Conservation (phyloP, 2,113 vertebrate species). For the Promerops cafer region DNA sequence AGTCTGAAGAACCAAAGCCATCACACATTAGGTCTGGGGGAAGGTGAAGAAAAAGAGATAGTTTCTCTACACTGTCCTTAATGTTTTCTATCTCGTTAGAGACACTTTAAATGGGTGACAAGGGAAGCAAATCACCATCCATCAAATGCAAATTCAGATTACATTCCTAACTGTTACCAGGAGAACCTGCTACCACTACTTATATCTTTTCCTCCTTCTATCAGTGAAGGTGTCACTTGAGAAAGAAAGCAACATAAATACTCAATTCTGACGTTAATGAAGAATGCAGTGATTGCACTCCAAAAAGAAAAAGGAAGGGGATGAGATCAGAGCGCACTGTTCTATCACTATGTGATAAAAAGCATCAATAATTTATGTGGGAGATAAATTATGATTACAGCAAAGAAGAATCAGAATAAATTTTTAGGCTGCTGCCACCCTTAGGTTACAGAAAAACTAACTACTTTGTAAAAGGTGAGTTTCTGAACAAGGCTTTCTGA, state of each 20-base stretch:
- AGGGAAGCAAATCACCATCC: not conserved
- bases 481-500: not conserved
- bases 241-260: not conserved
- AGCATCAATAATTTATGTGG: fast-evolving
- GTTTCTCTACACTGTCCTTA: not conserved
- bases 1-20: not conserved
- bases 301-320: not conserved
- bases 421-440: not conserved
- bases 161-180: not conserved
- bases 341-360: not conserved
- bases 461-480: not conserved
- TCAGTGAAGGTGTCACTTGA: not conserved
- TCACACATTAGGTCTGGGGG: not conserved
- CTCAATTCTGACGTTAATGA: not conserved
- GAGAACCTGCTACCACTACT: not conserved
- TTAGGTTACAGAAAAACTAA: not conserved
- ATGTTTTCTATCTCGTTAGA: not conserved
- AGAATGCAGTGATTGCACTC: not conserved
- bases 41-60: not conserved
- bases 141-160: not conserved
- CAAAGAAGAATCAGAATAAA: not conserved
- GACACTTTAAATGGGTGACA: not conserved
- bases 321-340: not conserved
- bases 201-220: not conserved
- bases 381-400: not conserved